Evolutionary conservation across 2,888 invertebrate species (phyloP), one percentile per base, ranked within the genome.

Genomic region (Nomada hirtipes): DNA sequence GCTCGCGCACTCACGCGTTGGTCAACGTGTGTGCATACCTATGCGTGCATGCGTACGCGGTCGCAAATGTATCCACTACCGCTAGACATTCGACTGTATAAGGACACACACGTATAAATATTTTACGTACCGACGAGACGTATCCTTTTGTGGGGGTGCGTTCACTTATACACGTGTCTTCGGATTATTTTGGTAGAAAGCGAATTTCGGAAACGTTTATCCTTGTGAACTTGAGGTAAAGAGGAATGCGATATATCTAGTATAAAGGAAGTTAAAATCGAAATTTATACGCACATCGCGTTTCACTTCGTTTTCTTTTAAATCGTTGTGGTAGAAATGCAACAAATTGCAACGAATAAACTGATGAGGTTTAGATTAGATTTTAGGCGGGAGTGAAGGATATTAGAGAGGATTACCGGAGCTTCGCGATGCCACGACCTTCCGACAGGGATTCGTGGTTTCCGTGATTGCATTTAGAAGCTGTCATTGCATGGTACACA

Each of bases 381-480:
- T 52, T 26, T 47, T 18, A 64, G 23, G 60, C 44, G 57, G 15
- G 61, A n/a, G n/a, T 7, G 44, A 18, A 55, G 36, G 18, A 82
- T 68, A 80, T 77, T 78, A 47, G 76, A 65, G 64, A 65, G 85
- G 84, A 87, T 89, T 89, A 88, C 61, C 64, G 68, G 75, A 65
- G 63, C 60, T 68, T 55, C 70, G 76, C 79, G 79, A 84, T 86
- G 84, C 81, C 86, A 82, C 72, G 88, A 89, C 88, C 86, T 89
- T 89, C 85, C 86, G 61, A 83, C 84, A 73, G 82, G 83, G 88
- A 88, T 89, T 88, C 86, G 64, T 83, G 75, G 78, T 84, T 89
- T 89, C 81, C 53, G 36, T 44, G 75, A 83, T 80, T 74, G 63
- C 76, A 70, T 64, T 73, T 60, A 61, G 44, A 55, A 53, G 64